A percentile compares a stretch with the other conserved stretches of the same genome.
phyloP scores from a whole-genome alignment of 2,113 vertebrate species.

The Gila orcuttii region DNA sequence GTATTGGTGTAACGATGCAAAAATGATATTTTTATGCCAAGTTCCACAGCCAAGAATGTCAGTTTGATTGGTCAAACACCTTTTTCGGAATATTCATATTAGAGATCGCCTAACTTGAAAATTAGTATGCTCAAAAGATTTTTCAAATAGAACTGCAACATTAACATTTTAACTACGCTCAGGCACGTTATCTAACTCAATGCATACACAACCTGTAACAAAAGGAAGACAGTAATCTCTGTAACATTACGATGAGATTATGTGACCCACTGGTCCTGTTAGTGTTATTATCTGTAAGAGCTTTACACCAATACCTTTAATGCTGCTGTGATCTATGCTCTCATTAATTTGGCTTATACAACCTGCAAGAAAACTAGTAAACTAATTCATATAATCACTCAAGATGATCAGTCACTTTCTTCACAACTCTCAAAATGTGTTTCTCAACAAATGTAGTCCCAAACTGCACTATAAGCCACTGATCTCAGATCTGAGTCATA shows the following conservation, averaged over 20 bases:
- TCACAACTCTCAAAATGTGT: not conserved
- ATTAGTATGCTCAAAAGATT: not conserved
- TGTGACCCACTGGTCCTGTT: not conserved
- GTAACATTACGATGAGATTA: not conserved
- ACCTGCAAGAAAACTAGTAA: not conserved
- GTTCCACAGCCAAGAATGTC: not conserved
- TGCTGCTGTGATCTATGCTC: not conserved
- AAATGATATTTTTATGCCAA: no score
- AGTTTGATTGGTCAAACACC: not conserved
- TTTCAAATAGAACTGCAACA: not conserved
- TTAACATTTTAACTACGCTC: not conserved
- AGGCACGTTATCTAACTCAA: not conserved
- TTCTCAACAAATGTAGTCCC: not conserved
- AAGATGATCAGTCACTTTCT: not conserved
- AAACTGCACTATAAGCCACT: not conserved
- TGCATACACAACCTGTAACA: not conserved
- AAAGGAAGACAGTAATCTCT: not conserved
- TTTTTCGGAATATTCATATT: not conserved
- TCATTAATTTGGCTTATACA: not conserved
- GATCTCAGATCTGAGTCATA: constrained; percentile 19
- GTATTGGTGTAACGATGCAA: no score
- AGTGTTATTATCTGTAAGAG: not conserved
- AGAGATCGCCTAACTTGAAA: not conserved
- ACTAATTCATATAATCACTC: not conserved
- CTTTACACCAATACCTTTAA: not conserved